These are phyloP conservation scores for Eupithecia vulgata DNA, from an alignment of 2,888 invertebrate genomes.

Conservation along the genomic window DNA sequence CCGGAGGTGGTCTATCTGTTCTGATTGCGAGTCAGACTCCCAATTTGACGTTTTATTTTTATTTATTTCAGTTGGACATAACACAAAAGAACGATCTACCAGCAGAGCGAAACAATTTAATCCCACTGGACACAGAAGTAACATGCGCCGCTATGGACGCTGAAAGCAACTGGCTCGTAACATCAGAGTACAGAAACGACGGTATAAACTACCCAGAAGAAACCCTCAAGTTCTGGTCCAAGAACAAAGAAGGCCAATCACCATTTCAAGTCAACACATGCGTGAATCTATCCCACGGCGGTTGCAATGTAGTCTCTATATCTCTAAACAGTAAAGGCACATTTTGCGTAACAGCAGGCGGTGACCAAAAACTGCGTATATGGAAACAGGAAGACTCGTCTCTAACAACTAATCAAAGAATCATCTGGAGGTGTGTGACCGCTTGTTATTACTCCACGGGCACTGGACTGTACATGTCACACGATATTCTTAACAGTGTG, in stretches of 20 bases:
- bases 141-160: slow-evolving; percentile 72
- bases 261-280: slow-evolving; percentile 73
- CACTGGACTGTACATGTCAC: slow-evolving; percentile 63
- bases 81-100: slow-evolving; percentile 74
- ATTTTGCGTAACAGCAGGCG: slow-evolving; percentile 76
- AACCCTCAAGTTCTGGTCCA: slow-evolving; percentile 73
- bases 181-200: slow-evolving; percentile 77
- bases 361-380: slow-evolving; percentile 74
- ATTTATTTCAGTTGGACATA: slow-evolving; percentile 69
- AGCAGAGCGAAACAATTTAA: slow-evolving; percentile 69
- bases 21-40: too few relatives aligned
- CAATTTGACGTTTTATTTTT: not conserved
- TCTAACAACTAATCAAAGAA: slow-evolving; percentile 48
- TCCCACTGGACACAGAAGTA: slow-evolving; percentile 76
- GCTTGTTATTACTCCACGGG: slow-evolving; percentile 79
- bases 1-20: too few relatives aligned
- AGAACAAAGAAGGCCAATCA: slow-evolving; percentile 32
- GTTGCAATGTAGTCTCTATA: slow-evolving; percentile 70
- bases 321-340: slow-evolving; percentile 67
- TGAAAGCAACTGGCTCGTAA: slow-evolving; percentile 72
- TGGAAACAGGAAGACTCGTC: slow-evolving; percentile 65
- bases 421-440: slow-evolving; percentile 68
- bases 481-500: slow-evolving; percentile 65
- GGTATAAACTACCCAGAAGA: slow-evolving; percentile 75
- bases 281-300: slow-evolving; percentile 75